Percentiles rank a stretch among this genome's conserved stretches.
Evolutionary conservation across 2,113 vertebrate species (phyloP).

Genomic region (Dromaius novaehollandiae): DNA sequence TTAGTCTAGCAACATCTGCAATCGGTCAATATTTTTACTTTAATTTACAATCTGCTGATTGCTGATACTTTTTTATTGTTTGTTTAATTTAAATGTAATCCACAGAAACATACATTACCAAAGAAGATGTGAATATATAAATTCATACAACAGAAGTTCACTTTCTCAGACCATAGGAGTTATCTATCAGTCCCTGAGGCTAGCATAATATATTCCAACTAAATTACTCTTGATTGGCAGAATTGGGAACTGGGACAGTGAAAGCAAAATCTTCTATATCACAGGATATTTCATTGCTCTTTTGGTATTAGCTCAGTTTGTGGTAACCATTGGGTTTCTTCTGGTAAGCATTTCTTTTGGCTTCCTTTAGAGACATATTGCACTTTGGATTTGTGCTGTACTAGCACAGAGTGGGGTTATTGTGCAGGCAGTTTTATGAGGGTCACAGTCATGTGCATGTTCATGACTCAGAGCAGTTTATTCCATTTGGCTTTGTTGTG

Average conservation of each 20-base stretch:
- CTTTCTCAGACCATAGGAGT: not conserved
- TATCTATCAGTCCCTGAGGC: not conserved
- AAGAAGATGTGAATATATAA: not conserved
- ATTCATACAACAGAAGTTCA: not conserved
- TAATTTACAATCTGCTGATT: not conserved
- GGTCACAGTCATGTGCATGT: not conserved
- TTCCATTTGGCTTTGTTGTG: not conserved
- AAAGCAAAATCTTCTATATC: not conserved
- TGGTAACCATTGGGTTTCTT: not conserved
- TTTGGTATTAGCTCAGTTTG: not conserved
- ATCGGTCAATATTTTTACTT: not conserved
- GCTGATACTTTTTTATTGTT: not conserved
- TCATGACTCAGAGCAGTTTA: not conserved
- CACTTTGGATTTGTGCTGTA: not conserved
- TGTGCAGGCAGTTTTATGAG: not conserved
- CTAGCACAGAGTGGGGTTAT: not conserved
- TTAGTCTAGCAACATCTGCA: not conserved
- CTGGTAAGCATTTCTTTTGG: not conserved
- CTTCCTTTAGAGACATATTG: not conserved
- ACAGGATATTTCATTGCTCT: not conserved
- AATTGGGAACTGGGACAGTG: not conserved
- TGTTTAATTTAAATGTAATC: not conserved
- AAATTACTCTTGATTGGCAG: not conserved
- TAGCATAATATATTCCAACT: not conserved
- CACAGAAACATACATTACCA: not conserved